Conservation (phyloP, 2,888 invertebrate genomes). For the Platynereis dumerilii region DNA sequence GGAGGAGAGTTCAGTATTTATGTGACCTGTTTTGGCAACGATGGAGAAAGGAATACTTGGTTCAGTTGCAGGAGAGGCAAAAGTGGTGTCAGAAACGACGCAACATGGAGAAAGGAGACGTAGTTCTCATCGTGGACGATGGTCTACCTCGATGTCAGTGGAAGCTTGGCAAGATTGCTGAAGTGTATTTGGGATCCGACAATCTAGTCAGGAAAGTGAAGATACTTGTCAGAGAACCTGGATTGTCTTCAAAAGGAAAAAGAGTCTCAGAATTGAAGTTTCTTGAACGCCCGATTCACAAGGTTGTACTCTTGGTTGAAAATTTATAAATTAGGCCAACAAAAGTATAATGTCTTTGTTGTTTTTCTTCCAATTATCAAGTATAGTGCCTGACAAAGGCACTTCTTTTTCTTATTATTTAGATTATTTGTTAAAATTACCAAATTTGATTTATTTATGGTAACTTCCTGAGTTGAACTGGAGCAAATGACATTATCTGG, state of each 20-base stretch:
- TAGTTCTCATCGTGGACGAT: too few species aligned
- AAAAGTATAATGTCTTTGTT: too few species aligned
- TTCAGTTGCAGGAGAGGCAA: slow-evolving; percentile 13
- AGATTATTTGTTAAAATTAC: too few species aligned
- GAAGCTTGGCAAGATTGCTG: slow-evolving; percentile 19
- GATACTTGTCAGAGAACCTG: slow-evolving; percentile 10
- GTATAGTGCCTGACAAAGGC: too few species aligned
- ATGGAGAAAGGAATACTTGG: slow-evolving; percentile 25
- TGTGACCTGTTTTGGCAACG: slow-evolving; percentile 26
- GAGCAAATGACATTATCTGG: too few species aligned
- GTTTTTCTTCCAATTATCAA: too few species aligned
- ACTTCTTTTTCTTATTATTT: too few species aligned
- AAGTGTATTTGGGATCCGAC: slow-evolving; percentile 15
- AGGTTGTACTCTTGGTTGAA: slow-evolving; percentile 18
- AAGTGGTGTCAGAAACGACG: slow-evolving; percentile 22
- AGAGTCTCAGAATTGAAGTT: not conserved
- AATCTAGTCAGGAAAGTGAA: slow-evolving; percentile 24
- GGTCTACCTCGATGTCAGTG: too few species aligned
- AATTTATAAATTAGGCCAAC: too few species aligned
- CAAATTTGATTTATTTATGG: too few species aligned
- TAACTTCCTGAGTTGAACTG: too few species aligned
- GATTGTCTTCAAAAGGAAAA: not conserved
- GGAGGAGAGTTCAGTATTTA: slow-evolving; percentile 25
- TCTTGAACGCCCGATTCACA: slow-evolving; percentile 24
- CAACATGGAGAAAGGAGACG: slow-evolving; percentile 21